Conservation (phyloP, 1,140 invertebrate species). For the Neotoxoptera formosana region DNA sequence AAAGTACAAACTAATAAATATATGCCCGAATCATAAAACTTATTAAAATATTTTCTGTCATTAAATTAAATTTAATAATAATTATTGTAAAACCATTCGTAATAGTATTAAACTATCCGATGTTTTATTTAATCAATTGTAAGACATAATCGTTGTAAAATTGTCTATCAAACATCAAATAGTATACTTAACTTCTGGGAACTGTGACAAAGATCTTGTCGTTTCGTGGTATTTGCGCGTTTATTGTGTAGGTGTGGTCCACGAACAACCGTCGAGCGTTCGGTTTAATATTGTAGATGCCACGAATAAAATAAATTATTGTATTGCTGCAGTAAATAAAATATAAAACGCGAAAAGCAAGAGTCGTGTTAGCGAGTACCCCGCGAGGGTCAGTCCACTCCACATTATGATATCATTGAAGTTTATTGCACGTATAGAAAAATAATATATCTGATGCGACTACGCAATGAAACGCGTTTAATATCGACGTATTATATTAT, state of each 20-base stretch:
- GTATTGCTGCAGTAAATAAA: not conserved
- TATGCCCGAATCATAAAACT: not conserved
- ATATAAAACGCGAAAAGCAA: not conserved
- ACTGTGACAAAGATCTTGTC: not conserved
- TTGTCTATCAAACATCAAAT: no score
- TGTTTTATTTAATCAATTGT: not conserved
- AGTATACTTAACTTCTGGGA: no score
- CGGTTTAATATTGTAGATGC: not conserved
- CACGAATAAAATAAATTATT: not conserved
- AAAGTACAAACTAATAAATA: not conserved
- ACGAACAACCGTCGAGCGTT: not conserved
- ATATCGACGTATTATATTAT: not conserved
- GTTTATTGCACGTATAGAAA: not conserved
- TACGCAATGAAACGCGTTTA: not conserved
- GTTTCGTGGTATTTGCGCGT: not conserved
- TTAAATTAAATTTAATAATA: no score
- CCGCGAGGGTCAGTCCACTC: not conserved
- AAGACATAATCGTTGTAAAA: not conserved
- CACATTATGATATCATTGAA: not conserved
- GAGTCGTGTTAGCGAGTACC: not conserved
- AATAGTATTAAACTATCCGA: not conserved
- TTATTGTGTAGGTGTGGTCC: not conserved
- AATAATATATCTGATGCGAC: not conserved
- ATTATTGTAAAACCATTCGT: no score
- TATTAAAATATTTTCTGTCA: no score